Conservation (phyloP, 2,113 vertebrate genomes). For the Tylochromis polylepis region DNA sequence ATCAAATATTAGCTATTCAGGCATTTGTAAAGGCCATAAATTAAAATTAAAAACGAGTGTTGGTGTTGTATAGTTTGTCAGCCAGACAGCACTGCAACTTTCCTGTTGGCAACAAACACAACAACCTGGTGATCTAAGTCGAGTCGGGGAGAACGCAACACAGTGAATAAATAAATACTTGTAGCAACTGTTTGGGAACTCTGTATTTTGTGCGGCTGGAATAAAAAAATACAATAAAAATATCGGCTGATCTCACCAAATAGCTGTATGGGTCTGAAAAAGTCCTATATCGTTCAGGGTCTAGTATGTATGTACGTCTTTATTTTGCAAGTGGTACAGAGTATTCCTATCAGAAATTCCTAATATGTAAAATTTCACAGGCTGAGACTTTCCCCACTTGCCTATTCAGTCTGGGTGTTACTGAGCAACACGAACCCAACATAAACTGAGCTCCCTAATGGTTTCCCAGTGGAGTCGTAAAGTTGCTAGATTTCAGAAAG, state of each 20-base stretch:
- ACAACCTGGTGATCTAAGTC: neutral
- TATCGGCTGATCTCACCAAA: accelerated
- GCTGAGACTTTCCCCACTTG: neutral
- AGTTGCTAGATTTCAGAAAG: neutral
- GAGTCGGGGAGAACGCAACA: neutral
- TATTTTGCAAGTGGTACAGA: neutral
- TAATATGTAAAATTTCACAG: neutral
- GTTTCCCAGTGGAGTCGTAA: neutral
- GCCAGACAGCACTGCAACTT: neutral
- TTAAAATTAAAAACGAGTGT: no score
- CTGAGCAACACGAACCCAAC: neutral
- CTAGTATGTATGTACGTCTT: neutral
- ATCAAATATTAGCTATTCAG: neutral
- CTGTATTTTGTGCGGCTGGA: neutral
- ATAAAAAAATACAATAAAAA: neutral
- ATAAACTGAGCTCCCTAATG: neutral
- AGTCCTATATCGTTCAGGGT: neutral
- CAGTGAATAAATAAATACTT: neutral
- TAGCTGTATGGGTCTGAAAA: neutral
- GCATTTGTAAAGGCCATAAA: neutral
- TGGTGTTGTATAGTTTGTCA: no score
- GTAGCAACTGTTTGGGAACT: neutral
- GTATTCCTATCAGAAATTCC: no score
- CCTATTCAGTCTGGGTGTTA: neutral
- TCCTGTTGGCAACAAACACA: neutral